A percentile compares a stretch with the other conserved stretches of the same genome.
Evolutionary conservation across 2,888 invertebrate species (phyloP).

Genomic region (Drosophila mimica): DNA sequence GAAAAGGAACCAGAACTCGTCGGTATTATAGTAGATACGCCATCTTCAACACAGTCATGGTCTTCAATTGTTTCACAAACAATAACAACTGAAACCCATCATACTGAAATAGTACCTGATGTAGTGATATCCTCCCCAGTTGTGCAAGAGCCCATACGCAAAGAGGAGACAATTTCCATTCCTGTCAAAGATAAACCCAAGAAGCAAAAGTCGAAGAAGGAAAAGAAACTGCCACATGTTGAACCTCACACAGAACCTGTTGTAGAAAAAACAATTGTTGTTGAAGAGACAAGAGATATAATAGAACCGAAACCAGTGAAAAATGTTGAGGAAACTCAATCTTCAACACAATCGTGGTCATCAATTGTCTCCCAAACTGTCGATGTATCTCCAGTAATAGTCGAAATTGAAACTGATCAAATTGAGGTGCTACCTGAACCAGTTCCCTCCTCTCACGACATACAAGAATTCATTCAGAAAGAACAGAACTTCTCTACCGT

Average conservation of each 20-base stretch:
- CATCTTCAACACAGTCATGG: conserved; percentile 45
- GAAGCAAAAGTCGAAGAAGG: conserved; percentile 46
- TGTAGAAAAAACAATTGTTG: conserved; percentile 4
- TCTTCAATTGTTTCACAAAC: conserved; percentile 63
- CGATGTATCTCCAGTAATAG: conserved; percentile 21
- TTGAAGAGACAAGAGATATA: conserved; percentile 1
- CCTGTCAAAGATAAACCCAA: conserved; percentile 29
- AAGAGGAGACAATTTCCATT: conserved; percentile 12
- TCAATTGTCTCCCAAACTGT: conserved; percentile 44
- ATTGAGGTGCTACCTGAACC: not conserved
- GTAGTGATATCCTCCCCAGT: not conserved
- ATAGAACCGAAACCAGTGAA: not conserved
- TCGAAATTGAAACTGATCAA: conserved; percentile 9
- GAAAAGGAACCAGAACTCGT: not conserved
- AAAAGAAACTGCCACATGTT: conserved; percentile 27
- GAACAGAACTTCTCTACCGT: conserved; percentile 48
- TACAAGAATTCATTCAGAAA: conserved; percentile 48
- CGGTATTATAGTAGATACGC: not conserved
- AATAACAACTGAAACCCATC: conserved; percentile 13
- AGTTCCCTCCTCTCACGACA: conserved; percentile 6
- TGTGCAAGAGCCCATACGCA: conserved; percentile 5
- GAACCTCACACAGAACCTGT: not conserved
- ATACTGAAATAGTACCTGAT: conserved; percentile 1
- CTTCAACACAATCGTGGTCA: conserved; percentile 46
- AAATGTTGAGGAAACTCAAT: not conserved